Base-by-base conservation (phyloP, 2,113 vertebrate species). In the Polyodon spathula region DNA sequence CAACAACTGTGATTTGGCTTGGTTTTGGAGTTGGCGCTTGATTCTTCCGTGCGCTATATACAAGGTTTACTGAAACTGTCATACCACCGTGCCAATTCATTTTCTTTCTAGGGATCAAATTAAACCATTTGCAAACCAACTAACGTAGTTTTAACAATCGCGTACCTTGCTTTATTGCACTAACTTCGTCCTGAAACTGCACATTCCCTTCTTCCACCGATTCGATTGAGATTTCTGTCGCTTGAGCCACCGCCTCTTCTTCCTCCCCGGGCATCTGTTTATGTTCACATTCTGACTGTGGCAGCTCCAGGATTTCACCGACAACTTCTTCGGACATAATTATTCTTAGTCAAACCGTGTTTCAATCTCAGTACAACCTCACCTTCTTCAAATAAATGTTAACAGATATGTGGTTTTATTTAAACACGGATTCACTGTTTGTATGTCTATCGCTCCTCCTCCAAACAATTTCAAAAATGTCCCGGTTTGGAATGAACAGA, bases 381-480 rank as follows among this genome's bases (percentile, higher is more conserved):
- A 53, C 14, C 8, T 53, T 14, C 14, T 14, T 5, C 40, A 6
- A 7, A 43, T 37, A 11, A 16, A 15, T 14, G 17, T 27, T 41
- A 40, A 61, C 60, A 61, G 16, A 61, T 9, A 37, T 6, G 5
- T 16, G 27, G 27, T 27, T 27, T 14, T 38, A 15, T 38, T 37
- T 5, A 14, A 51, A 6, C 10, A 16, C 1, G 7, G 27, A 27
- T 3, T 27, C 2, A 27, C 27, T 27, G 27, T 27, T 27, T 27
- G 27, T 27, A 27, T 27, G 27, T 27, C 4, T 40, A 11, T 56
- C 17, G 8, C 40, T 17, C 50, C 40, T 64, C 27, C 10, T 4
- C 37, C 15, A 54, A 48, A 58, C 16, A 66, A 54, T 73, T 84
- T 84, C 73, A 76, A 82, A 84, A 56, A 65, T 53, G 70, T 65